Percentiles rank a stretch among this genome's conserved stretches.
phyloP scores from a whole-genome alignment of 2,797 vertebrate species.

The Danio kyathit region DNA sequence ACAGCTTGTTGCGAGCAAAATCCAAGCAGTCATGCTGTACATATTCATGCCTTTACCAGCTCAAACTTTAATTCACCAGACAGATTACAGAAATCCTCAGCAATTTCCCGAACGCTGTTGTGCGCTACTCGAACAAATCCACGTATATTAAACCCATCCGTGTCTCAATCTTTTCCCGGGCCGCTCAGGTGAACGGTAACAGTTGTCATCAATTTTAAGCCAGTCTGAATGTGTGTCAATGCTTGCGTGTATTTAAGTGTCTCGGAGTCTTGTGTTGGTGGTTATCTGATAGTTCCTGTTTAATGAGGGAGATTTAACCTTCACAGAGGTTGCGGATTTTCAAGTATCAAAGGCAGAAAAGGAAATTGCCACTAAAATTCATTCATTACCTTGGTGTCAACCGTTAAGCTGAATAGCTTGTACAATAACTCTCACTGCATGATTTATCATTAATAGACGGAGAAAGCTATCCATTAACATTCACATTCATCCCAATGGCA shows the following conservation, averaged over 20 bases:
- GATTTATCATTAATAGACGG: slow-evolving; percentile 5
- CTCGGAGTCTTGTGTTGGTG: slow-evolving; percentile 15
- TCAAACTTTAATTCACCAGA: slow-evolving; percentile 54
- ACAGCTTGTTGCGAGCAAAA: slow-evolving; percentile 23
- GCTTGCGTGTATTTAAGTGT: slow-evolving; percentile 18
- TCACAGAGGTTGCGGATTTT: slow-evolving; percentile 4
- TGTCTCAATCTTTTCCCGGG: slow-evolving; percentile 49
- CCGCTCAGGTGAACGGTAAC: slow-evolving; percentile 39
- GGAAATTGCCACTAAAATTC: neutral
- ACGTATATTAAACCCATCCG: slow-evolving; percentile 60
- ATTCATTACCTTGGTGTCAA: slow-evolving; percentile 10
- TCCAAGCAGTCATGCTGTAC: slow-evolving; percentile 19
- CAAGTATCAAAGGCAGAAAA: slow-evolving; percentile 7
- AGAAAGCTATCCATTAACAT: neutral
- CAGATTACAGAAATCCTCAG: slow-evolving; percentile 61
- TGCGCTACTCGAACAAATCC: slow-evolving; percentile 60
- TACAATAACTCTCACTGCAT: neutral
- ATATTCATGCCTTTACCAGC: slow-evolving; percentile 45
- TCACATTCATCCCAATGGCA: neutral
- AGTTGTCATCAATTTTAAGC: slow-evolving; percentile 44
- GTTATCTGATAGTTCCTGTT: slow-evolving; percentile 17
- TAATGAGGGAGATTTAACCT: slow-evolving; percentile 39
- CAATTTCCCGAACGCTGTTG: slow-evolving; percentile 55
- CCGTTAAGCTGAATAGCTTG: neutral
- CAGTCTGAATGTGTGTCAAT: slow-evolving; percentile 22